Evolutionary conservation across 2,113 vertebrate genomes (phyloP).

Genomic region (Catagonus wagneri): DNA sequence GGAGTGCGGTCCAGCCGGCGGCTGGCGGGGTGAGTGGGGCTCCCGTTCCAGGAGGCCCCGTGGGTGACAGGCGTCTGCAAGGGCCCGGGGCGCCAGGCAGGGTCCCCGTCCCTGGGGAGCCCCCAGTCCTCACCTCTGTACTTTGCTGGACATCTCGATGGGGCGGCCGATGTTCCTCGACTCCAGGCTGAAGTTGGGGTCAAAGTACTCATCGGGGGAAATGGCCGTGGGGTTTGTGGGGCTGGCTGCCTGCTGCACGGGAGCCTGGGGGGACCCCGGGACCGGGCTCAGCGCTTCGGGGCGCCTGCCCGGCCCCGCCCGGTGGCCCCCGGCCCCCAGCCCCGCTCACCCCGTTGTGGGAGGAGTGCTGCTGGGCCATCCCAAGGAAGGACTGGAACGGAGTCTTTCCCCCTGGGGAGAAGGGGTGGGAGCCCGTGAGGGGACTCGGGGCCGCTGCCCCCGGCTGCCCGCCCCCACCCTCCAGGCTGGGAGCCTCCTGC

Average conservation of each 20-base stretch:
- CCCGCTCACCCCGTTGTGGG: conserved; percentile 93
- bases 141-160: conserved; percentile 97
- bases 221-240: conserved; percentile 95
- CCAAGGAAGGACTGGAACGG: conserved; percentile 98
- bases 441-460: background rate
- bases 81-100: background rate
- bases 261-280: conserved; percentile 84
- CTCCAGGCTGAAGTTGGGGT: conserved; percentile 91
- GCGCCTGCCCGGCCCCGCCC: background rate
- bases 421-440: background rate
- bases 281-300: fast-evolving
- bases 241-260: conserved; percentile 93
- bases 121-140: conserved; percentile 93
- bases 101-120: background rate
- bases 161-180: conserved; percentile 95
- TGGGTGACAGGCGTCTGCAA: background rate
- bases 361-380: conserved; percentile 96
- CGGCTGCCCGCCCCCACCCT: background rate
- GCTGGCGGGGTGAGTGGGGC: background rate
- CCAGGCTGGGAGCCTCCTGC: background rate
- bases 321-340: background rate
- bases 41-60: background rate
- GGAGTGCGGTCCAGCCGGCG: background rate
- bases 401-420: conserved; percentile 92
- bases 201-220: conserved; percentile 97